A percentile compares a stretch with the other conserved stretches of the same genome.
These are phyloP conservation scores for Metallyticus violacea DNA, from an alignment of 2,888 invertebrate species.

Conservation along the genomic window DNA sequence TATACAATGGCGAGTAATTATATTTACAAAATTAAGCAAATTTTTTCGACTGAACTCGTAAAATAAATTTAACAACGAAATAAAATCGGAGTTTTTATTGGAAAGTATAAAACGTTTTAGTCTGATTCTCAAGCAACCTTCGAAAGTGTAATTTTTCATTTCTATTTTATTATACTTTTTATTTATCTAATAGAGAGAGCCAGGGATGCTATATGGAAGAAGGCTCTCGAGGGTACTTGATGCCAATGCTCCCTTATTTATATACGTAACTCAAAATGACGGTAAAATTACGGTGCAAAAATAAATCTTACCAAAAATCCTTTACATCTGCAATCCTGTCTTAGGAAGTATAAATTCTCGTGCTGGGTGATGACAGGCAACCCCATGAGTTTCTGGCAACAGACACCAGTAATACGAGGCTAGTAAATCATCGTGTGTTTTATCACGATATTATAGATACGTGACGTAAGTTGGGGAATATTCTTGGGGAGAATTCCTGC, in stretches of 20 bases:
- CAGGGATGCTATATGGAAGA: not conserved
- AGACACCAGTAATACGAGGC: not conserved
- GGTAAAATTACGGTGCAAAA: not conserved
- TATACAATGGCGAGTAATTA: too few relatives aligned
- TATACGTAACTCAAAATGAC: not conserved
- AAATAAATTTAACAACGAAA: too few relatives aligned
- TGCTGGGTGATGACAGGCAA: not conserved
- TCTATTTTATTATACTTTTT: too few relatives aligned
- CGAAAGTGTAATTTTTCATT: too few relatives aligned
- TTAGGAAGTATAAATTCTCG: not conserved
- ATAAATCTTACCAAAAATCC: not conserved
- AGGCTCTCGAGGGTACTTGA: not conserved
- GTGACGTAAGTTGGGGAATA: slow-evolving; percentile 10
- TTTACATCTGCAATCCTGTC: too few relatives aligned
- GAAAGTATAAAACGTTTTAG: too few relatives aligned
- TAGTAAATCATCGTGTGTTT: slow-evolving; percentile 17
- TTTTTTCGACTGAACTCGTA: too few relatives aligned
- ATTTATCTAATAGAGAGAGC: too few relatives aligned
- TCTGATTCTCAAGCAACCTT: too few relatives aligned
- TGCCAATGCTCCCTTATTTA: not conserved
- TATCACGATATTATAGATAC: slow-evolving; percentile 22
- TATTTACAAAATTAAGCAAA: too few relatives aligned
- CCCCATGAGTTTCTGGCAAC: not conserved
- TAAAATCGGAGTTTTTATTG: too few relatives aligned
- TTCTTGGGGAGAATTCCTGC: not conserved